Percentiles rank a stretch among this genome's conserved stretches.
These are phyloP conservation scores for Catharus ustulatus DNA, from an alignment of 2,797 vertebrate species.

Conservation along the genomic window DNA sequence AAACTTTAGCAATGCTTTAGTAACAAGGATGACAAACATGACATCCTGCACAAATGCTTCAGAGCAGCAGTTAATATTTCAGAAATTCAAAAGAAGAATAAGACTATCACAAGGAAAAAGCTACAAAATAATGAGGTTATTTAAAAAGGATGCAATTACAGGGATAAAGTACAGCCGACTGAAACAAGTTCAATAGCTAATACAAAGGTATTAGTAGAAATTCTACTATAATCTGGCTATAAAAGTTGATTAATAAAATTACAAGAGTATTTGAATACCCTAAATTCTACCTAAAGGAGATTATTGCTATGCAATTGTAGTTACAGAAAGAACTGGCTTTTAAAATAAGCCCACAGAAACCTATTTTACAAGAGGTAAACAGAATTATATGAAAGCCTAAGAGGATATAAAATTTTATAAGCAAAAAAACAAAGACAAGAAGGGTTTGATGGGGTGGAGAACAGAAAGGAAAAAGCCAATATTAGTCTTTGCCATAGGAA, in stretches of 20 bases:
- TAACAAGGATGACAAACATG: neutral
- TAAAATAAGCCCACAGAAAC: constrained; percentile 14
- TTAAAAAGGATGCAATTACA: neutral
- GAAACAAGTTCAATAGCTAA: neutral
- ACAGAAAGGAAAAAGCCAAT: neutral
- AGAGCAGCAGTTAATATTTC: constrained; percentile 17
- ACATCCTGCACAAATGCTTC: neutral
- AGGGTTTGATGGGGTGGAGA: neutral
- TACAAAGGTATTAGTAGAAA: constrained; percentile 17
- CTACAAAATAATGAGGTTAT: neutral
- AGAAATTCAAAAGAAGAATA: neutral
- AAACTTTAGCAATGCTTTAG: neutral
- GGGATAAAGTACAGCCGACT: neutral
- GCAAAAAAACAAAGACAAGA: neutral
- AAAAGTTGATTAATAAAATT: neutral
- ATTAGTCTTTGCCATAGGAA: neutral
- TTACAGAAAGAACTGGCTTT: constrained; percentile 4
- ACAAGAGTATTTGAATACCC: neutral
- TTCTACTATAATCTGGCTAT: constrained; percentile 18
- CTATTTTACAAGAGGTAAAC: constrained; percentile 14
- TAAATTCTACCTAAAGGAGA: constrained; percentile 27
- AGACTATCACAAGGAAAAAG: neutral
- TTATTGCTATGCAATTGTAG: neutral
- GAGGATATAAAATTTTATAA: neutral
- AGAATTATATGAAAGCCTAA: neutral